Base-by-base conservation (phyloP, 2,797 vertebrate genomes). In the Diglossa cyanea region DNA sequence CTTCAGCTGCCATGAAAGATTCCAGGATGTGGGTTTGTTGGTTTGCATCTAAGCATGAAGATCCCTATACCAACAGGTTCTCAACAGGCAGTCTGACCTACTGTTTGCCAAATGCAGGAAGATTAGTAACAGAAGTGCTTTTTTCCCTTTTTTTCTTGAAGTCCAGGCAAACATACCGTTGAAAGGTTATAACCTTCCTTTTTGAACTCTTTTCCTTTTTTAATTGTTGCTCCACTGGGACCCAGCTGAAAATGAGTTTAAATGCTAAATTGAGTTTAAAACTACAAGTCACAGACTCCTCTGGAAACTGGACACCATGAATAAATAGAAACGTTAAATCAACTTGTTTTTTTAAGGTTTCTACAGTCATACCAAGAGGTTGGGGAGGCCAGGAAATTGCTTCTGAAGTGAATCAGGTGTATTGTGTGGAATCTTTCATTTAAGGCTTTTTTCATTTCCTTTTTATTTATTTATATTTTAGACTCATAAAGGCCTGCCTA, bases 231-330 rank as follows among this genome's bases (percentile, higher is more conserved):
- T 96, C 98, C 94, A 31, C 61, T 88, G 97, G 97, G 97, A 98
- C 93, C 57, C 93, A 97, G 96, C 96, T 96, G 97, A 98, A 98
- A 98, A 97, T 98, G 96, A 97, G 96, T 96, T 97, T 97, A 97
- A 98, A 97, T 97, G 95, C 96, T 98, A 97, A 98, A 97, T 90
- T 98, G 96, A 97, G 96, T 98, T 98, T 97, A 96, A 98, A 98
- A 97, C 95, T 97, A 93, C 97, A 95, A 93, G 91, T 93, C 91
- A 93, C 94, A 95, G 92, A 89, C 96, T 97, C 66, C 94, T 97
- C 84, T 98, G 95, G 98, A 98, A 98, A 98, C 51, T 83, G 95
- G 95, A 98, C 93, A 98, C 97, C 96, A 28, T 92, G 92, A 97
- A 97, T 98, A 98, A 98, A 98, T 96, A 98, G 97, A 98, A 97